A percentile compares a stretch with the other conserved stretches of the same genome.
phyloP scores from a whole-genome alignment of 1,140 invertebrate species.

The Drosophila tristis region DNA sequence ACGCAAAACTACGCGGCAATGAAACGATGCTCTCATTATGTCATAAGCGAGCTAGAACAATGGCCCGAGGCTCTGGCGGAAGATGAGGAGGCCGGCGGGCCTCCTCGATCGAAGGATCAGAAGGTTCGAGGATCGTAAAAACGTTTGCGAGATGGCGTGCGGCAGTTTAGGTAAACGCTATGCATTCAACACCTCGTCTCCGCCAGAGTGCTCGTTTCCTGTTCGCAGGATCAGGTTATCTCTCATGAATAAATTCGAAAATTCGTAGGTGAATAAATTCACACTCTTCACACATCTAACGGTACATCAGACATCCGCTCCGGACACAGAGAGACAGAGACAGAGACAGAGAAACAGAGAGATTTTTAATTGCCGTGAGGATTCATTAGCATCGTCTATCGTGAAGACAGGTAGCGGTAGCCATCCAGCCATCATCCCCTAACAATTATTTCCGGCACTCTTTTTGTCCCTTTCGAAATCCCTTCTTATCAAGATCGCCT shows the following conservation, averaged over 20 bases:
- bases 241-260: conserved; percentile 60
- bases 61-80: background rate
- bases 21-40: conserved; percentile 55
- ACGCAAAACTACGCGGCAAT: conserved; percentile 38
- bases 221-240: conserved; percentile 15
- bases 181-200: conserved; percentile 61
- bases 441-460: conserved; percentile 76
- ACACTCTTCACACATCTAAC: conserved; percentile 61
- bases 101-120: conserved; percentile 25
- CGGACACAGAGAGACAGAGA: background rate
- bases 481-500: conserved; percentile 67
- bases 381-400: conserved; percentile 61
- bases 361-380: conserved; percentile 13
- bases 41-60: conserved; percentile 70
- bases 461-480: conserved; percentile 39
- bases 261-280: conserved; percentile 68
- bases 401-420: conserved; percentile 59
- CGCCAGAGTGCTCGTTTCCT: conserved; percentile 42
- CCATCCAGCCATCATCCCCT: conserved; percentile 28
- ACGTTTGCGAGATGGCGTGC: conserved; percentile 23
- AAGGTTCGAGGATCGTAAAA: conserved; percentile 38
- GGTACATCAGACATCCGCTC: conserved; percentile 65
- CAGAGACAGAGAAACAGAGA: background rate
- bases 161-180: conserved; percentile 49
- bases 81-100: no score